Base-by-base conservation (phyloP, 1,140 invertebrate species). In the Conus ventricosus region DNA sequence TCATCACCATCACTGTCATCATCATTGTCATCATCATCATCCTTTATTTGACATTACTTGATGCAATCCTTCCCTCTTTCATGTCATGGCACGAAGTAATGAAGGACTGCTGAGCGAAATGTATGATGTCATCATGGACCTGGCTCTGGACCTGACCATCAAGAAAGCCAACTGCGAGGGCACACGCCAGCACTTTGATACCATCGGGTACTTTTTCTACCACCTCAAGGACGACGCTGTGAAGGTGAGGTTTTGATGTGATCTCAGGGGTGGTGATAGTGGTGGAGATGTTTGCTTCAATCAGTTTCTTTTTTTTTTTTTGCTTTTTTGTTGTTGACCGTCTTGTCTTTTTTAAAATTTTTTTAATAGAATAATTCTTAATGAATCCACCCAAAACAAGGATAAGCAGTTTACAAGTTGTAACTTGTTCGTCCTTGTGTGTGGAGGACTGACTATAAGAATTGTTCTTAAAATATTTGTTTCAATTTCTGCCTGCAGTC, bases 201-300 rank as follows among this genome's bases (percentile, higher is more conserved):
- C 71, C 39, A 87, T 87, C n/a, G 85, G 85, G 0, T 80, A 76
- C 75, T 87, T 87, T 75, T 87, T 87, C 85, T 27, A 13, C 23
- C 17, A 80, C 71, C 55, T 87, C 54, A 57, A 67, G n/a, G 67
- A 76, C n/a, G 25, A 76, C 13, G 8, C 17, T 25, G 85, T 87
- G 17, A 87, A 60, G 75, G 67, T 87, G 17, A 78, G 71, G 15
- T 39, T 39, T 39, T 39, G 39, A 1, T 39, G 39, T 39, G 39
- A 39, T 39, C 39, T n/a, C 25, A 39, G 39, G 39, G 39, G 39
- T 39, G 39, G 39, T 3, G 39, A 39, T 39, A 39, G 3, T 39
- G 39, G 39, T 39, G 39, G 39, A 39, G 39, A 3, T 39, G 39
- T 39, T 39, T 3, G 39, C 39, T 39, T 39, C 39, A 39, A 39